Conservation (phyloP, 2,113 vertebrate species). For the Tapirus terrestris region DNA sequence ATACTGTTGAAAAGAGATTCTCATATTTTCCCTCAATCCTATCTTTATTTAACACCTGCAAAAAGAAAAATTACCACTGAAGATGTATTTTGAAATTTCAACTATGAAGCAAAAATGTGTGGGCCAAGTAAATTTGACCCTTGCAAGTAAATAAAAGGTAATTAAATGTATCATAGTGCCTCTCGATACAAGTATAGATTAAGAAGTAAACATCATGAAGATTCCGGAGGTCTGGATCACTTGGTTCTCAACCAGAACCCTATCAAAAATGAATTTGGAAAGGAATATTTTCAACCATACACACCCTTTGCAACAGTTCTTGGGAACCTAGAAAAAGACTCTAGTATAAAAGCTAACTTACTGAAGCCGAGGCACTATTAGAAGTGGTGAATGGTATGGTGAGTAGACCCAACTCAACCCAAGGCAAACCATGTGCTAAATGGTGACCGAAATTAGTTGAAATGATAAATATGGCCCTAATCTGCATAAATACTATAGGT, state of each 20-base stretch:
- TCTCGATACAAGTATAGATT: not conserved
- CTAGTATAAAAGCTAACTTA: not conserved
- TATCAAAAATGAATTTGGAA: not conserved
- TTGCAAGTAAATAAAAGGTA: not conserved
- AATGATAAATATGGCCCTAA: not conserved
- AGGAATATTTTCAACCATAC: not conserved
- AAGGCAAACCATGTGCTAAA: not conserved
- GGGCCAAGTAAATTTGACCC: not conserved
- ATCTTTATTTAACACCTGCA: not conserved
- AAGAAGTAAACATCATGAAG: not conserved
- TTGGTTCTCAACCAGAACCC: not conserved
- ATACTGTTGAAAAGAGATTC: not conserved
- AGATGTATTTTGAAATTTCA: conserved; percentile 45
- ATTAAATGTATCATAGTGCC: not conserved
- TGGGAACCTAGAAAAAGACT: not conserved
- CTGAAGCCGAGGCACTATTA: not conserved
- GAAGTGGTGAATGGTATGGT: not conserved
- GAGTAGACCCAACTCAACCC: not conserved
- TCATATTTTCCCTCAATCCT: not conserved
- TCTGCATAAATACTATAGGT: not conserved
- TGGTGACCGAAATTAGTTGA: not conserved
- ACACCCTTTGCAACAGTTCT: not conserved
- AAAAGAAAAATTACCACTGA: conserved; percentile 9
- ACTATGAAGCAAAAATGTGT: not conserved
- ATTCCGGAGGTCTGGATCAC: not conserved